Evolutionary conservation across 2,113 vertebrate genomes (phyloP), one percentile per base, ranked within the genome.

Genomic region (Gopherus evgoodei): DNA sequence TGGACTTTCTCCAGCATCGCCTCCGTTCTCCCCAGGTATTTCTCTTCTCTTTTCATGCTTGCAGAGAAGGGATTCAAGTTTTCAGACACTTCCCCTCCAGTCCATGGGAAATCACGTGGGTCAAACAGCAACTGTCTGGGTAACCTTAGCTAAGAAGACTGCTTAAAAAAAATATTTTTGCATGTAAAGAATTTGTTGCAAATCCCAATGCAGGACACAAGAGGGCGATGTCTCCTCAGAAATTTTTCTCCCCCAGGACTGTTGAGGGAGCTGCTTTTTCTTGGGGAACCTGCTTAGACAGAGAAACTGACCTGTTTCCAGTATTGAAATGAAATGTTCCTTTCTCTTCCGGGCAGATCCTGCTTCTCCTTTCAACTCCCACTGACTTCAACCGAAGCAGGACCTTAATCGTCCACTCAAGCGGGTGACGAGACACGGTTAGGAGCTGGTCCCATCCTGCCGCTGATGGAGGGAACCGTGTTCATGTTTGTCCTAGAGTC

Each of bases 221-320:
- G 97, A 97, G 97, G 97, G 97, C 81, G 85, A 3, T 94, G 3
- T 96, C 96, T 93, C 90, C 94, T 88, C 93, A 90, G 69, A 42
- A 97, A 97, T 92, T 89, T 57, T 10, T 1, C 22, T 44, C 11
- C 4, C 1, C 2, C 2, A 10, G 0, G 16, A 9, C n/a, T 0
- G 5, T 2, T 42, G 14, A 1, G 2, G 2, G 0, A 57, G 25
- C 35, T 76, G 6, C 0, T 0, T 44, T 49, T 19, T 42, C 24
- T 59, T n/a, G 31, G 31, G 0, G 4, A 5, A n/a, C 11, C 21
- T 50, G 14, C 12, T 72, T 42, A 75, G 72, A 75, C n/a, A 75
- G n/a, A 72, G 21, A 42, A 75, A 42, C 19, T 75, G 19, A 75
- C 69, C 69, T 11, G n/a, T 11, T 78, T 78, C 42, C 75, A 78